Base-by-base conservation (phyloP, 2,888 invertebrate species). In the Xestia sexstrigata region DNA sequence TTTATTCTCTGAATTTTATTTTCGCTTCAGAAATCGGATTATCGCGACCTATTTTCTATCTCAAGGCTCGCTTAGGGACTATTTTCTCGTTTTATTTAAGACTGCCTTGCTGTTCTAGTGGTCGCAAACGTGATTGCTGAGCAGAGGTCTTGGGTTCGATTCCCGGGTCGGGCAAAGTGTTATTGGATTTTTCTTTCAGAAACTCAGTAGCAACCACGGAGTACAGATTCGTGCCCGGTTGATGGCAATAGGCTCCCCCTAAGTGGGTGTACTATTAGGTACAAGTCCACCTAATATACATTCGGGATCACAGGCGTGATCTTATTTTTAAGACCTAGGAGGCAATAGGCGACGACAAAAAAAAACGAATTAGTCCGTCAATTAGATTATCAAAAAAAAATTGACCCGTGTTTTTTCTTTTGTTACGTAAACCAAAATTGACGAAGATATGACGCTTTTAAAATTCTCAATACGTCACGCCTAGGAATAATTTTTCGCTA, bases 41-140 rank as follows among this genome's bases (percentile, higher is more conserved):
- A 68, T 30, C 74, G n/a, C 60, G 20, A 68, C 30, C 45, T 47
- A 68, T 73, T 79, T 79, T 49, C 55, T 20, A 17, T 68, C 15
- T 47, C 60, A 15, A 0, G 42, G 13, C 35, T 65, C 49, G 15
- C 13, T 47, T 15, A 62, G 5, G 39, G 1, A 67, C 15, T 11
- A n/a, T 52, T 62, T 35, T 7, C n/a, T n/a, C n/a, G n/a, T n/a
- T 65, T 45, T 55, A 76, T 63, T 63, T 65, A 9, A 52, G 8
- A 23, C 3, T 49, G 20, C 52, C n/a, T 26, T 13, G 58, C 1
- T 58, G 5, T 0, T 13, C n/a, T 55, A 5, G 26, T 15, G 58
- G 7, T 7, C 6, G 15, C 52, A 23, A 23, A 1, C 4, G n/a
- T 6, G 7, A 2, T 26, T 7, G 58, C 15, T 26, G 26, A 55